Percentiles rank a stretch among this genome's conserved stretches.
Conservation (phyloP, 92 coral and sea anemone species). For the Phenganax subtilis region DNA sequence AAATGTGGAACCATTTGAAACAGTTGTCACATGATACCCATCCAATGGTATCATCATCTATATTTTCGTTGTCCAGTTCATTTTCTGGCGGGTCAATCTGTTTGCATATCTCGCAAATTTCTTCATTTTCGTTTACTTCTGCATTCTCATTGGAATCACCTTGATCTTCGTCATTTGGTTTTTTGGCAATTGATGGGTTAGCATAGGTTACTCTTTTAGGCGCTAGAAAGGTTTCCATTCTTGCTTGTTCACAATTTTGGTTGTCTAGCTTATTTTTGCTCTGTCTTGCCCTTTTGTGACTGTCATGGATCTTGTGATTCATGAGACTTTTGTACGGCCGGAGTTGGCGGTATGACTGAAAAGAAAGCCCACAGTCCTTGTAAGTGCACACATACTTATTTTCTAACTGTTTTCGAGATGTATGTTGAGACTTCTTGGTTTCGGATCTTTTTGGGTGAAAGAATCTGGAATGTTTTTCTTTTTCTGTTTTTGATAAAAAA, state of each 20-base stretch:
- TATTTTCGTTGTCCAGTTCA: not conserved
- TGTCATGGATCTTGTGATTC: slow-evolving; percentile 7
- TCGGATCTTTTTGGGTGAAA: slow-evolving; percentile 4
- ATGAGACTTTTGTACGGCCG: slow-evolving; percentile 22
- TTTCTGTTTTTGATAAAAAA: slow-evolving; percentile 33
- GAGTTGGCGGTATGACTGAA: slow-evolving; percentile 23
- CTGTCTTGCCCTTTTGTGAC: slow-evolving; percentile 6
- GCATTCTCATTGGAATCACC: not conserved
- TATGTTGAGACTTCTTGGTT: slow-evolving; percentile 10
- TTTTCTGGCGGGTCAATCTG: not conserved
- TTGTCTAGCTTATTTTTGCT: slow-evolving; percentile 14
- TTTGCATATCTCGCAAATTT: not conserved
- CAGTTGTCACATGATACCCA: not conserved
- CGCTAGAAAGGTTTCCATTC: slow-evolving; percentile 20
- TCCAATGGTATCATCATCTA: not conserved
- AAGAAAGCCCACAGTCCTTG: slow-evolving; percentile 25
- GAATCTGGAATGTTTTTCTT: slow-evolving; percentile 17
- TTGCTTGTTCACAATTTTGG: slow-evolving; percentile 30
- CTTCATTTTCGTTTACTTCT: not conserved
- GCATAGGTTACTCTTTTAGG: slow-evolving; percentile 15
- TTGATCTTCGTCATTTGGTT: not conserved
- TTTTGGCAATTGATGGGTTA: slow-evolving; percentile 11
- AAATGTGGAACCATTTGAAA: not conserved
- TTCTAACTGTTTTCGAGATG: slow-evolving; percentile 8
- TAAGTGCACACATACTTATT: slow-evolving; percentile 3